Base-by-base conservation (phyloP, 92 coral and sea anemone genomes). In the Nematostella vectensis region DNA sequence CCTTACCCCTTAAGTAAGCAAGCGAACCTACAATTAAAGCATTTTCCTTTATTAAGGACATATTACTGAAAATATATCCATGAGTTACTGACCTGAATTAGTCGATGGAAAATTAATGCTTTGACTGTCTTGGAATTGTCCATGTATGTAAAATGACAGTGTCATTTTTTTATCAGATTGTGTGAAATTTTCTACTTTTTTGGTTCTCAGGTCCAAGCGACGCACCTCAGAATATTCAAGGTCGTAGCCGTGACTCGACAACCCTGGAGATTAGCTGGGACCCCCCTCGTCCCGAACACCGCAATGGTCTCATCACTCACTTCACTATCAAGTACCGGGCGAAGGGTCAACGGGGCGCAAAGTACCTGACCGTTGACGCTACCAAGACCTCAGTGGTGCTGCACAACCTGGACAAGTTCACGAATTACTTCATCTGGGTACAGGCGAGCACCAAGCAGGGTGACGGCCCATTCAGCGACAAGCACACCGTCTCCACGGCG, bases 271-370 rank as follows among this genome's bases (percentile, higher is more conserved):
- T 88, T 71, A 69, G 55, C 33, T 91, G 98, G 98, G 81, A 69
- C 6, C 98, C 98, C 0, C 98, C 98, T 6, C 82, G 76, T 20
- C 63, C 48, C 1, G 59, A 67, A 4, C 79, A 79, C 49, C 89
- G 93, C 22, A 91, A 91, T 56, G 98, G 98, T 22, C 69, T 61
- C 19, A 91, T 91, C 2, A 87, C 81, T 47, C 81, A 80, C 49
- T 91, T 85, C 48, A 78, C 56, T 48, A 53, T 91, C 64, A 81
- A 77, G 59, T 82, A 81, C 59, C 81, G 67, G 65, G 30, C 59
- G 16, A 85, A 80, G 50, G 84, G 88, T 3, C 45, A 47, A 1
- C 52, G 50, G 1, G 27, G 63, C 11, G 54, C 72, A 0, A 66
- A 55, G 24, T 31, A 62, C 33, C 48, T 75, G 29, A 71, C 65